Percentiles rank a stretch among this genome's conserved stretches.
Evolutionary conservation across 2,888 invertebrate species (phyloP).

Genomic region (Pterostichus niger): DNA sequence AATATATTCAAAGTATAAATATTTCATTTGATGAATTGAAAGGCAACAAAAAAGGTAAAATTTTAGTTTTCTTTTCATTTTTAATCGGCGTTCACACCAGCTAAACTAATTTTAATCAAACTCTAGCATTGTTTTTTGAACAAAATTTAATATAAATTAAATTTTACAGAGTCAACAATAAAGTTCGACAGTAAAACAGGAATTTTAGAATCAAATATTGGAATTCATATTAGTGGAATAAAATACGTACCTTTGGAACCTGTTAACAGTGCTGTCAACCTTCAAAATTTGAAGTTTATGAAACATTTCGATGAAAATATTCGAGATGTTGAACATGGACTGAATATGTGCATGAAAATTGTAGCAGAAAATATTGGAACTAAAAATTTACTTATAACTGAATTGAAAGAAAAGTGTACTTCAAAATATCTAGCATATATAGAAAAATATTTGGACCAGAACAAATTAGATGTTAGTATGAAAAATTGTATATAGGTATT

Average conservation of each 20-base stretch:
- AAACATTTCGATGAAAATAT: not conserved
- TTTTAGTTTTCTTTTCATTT: not conserved
- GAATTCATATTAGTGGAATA: constrained; percentile 9
- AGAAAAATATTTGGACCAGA: constrained; percentile 17
- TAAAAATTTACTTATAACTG: constrained; percentile 1
- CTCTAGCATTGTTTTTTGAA: too few species aligned
- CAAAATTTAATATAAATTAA: too few species aligned
- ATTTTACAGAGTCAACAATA: not conserved
- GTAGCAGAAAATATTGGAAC: constrained; percentile 4
- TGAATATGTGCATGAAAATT: constrained; percentile 19
- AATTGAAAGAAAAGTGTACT: constrained; percentile 10
- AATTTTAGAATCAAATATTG: constrained; percentile 5
- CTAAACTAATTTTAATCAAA: too few species aligned
- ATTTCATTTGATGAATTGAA: constrained; percentile 2
- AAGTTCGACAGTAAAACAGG: not conserved
- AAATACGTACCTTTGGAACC: constrained; percentile 2
- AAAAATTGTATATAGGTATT: not conserved
- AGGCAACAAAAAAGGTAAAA: not conserved
- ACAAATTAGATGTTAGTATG: not conserved
- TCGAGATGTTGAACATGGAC: not conserved
- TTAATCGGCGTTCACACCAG: too few species aligned
- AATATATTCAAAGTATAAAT: constrained; percentile 4
- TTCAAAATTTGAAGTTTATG: constrained; percentile 11
- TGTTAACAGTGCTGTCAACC: not conserved
- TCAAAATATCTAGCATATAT: not conserved